Base-by-base conservation (phyloP, 2,797 vertebrate species). In the Microctenopoma steveboyesi region DNA sequence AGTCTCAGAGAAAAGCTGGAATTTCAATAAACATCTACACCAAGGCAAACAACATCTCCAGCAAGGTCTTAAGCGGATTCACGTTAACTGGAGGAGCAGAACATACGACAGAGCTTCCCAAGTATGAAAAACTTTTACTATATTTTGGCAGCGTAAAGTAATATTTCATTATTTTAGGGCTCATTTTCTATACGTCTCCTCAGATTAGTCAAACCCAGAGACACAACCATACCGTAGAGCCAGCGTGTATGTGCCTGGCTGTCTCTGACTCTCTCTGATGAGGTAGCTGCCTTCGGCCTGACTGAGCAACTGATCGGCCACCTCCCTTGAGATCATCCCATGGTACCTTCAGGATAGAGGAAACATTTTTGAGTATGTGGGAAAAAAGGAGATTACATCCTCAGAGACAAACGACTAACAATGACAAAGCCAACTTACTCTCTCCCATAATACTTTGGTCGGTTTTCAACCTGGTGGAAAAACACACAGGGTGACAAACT, bases 381-480 rank as follows among this genome's bases (percentile, higher is more conserved):
- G 28, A 30, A 30, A 30, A 4, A 30, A 22, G 22, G 22, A 22
- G 22, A 22, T 22, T 22, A 22, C 22, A 22, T 22, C 22, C 22
- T 22, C 22, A 22, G 22, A 22, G 22, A 22, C 22, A 22, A 22
- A 22, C 22, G 22, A 22, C 22, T 22, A 22, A 22, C 22, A 22
- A 1, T 22, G 22, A 22, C 12, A 56, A 53, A 15, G 1, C 7
- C 2, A 64, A 97, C 98, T 97, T 91, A 99, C 98, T 99, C 98
- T 96, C 98, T 95, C 89, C 98, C 98, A 55, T 99, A 99, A 90
- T 99, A 97, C 90, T 99, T 99, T 53, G 98, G 98, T 84, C 98
- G 93, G 86, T 96, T 99, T 86, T 97, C 96, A 85, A 98, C 97
- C 98, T 99, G 84, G 30, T 67, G 84, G 14, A 81, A 82, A 52